Conservation (phyloP, 2,797 vertebrate genomes). For the Typhlichthys eigenmanni region DNA sequence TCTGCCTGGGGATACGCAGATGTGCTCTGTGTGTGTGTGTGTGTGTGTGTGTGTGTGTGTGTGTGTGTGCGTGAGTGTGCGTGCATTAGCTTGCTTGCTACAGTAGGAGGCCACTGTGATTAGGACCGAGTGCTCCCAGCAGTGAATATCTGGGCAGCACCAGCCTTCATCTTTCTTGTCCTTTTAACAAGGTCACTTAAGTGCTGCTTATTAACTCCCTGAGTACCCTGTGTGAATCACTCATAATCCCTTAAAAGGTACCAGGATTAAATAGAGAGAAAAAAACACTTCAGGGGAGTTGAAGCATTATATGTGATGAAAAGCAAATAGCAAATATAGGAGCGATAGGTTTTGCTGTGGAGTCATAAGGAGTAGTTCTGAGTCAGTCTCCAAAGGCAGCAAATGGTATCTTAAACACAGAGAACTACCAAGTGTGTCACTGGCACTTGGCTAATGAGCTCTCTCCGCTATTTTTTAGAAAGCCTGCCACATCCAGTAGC, state of each 20-base stretch:
- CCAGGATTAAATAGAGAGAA: constrained; percentile 37
- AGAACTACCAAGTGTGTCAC: constrained; percentile 7
- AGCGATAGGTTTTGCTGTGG: constrained; percentile 12
- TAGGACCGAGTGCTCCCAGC: constrained; percentile 40
- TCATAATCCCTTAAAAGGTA: constrained; percentile 55
- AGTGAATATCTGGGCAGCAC: constrained; percentile 34
- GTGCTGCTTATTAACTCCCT: constrained; percentile 38
- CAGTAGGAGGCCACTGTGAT: constrained; percentile 25
- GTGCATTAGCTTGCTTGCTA: constrained; percentile 20
- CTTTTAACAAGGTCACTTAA: constrained; percentile 50
- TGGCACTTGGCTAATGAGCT: constrained; percentile 35
- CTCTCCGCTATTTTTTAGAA: constrained; percentile 9
- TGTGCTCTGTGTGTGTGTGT: constrained; percentile 6
- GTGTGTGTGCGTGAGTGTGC: neutral
- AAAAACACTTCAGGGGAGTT: constrained; percentile 18
- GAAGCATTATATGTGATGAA: constrained; percentile 11
- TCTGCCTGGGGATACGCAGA: constrained; percentile 37
- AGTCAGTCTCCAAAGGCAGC: constrained; percentile 9
- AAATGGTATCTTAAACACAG: constrained; percentile 29
- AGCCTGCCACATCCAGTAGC: neutral
- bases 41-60: neutral
- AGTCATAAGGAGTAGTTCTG: constrained; percentile 27
- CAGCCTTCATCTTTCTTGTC: constrained; percentile 51
- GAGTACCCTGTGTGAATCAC: constrained; percentile 48
- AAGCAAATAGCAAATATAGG: neutral